Evolutionary conservation across 2,888 invertebrate genomes (phyloP).

Genomic region (Caenorhabditis sp.): DNA sequence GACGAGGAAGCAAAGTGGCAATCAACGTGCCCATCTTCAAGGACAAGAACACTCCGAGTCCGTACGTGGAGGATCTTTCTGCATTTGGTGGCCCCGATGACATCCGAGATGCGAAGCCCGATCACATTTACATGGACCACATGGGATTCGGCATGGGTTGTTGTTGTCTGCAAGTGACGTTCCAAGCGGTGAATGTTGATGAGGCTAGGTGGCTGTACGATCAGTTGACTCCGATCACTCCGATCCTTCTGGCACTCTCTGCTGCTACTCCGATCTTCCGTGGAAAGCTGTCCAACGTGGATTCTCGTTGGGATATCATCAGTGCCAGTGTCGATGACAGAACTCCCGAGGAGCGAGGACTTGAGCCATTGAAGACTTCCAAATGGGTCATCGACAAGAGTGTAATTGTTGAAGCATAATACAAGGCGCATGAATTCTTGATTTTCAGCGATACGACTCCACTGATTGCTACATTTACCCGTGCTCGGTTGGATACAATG

Average conservation of each 20-base stretch:
- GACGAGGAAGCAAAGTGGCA: slow-evolving; percentile 95
- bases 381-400: slow-evolving; percentile 93
- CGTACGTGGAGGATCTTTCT: slow-evolving; percentile 86
- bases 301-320: slow-evolving; percentile 98
- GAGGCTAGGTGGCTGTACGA: slow-evolving; percentile 97
- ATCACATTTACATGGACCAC: slow-evolving; percentile 98
- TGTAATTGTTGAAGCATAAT: slow-evolving; percentile 71
- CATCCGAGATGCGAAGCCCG: slow-evolving; percentile 88
- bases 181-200: slow-evolving; percentile 93
- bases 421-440: not conserved
- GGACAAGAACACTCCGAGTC: slow-evolving; percentile 91
- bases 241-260: slow-evolving; percentile 97
- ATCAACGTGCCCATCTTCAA: slow-evolving; percentile 95
- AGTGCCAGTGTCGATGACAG: slow-evolving; percentile 96
- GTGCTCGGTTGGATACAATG: slow-evolving; percentile 91
- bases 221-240: slow-evolving; percentile 96
- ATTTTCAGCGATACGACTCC: slow-evolving; percentile 90
- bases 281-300: slow-evolving; percentile 92
- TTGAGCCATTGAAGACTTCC: slow-evolving; percentile 85
- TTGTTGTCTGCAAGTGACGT: slow-evolving; percentile 85
- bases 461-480: slow-evolving; percentile 97
- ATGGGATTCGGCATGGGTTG: slow-evolving; percentile 99
- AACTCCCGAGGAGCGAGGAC: slow-evolving; percentile 93
- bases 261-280: slow-evolving; percentile 97
- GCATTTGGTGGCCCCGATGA: slow-evolving; percentile 72